Evolutionary conservation across 2,113 vertebrate genomes (phyloP).

Genomic region (Brevimyrus niger): DNA sequence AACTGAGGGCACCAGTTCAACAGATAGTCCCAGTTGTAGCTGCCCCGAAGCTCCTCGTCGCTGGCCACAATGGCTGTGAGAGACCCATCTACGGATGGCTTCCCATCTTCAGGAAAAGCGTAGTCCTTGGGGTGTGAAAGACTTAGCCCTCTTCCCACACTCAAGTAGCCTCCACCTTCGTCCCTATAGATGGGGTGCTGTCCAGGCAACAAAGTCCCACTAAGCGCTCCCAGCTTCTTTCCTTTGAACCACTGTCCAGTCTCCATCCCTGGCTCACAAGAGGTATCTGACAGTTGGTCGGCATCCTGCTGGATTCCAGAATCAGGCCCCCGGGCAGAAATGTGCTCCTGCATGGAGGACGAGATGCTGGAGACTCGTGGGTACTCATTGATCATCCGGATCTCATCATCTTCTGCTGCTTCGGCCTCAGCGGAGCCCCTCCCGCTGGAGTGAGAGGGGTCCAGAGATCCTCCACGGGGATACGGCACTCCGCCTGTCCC

Average conservation of each 20-base stretch:
- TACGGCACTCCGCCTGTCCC: slow-evolving; percentile 62
- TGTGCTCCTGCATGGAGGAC: slow-evolving; percentile 86
- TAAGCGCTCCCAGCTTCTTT: slow-evolving; percentile 75
- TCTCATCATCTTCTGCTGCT: slow-evolving; percentile 92
- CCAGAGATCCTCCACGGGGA: slow-evolving; percentile 82
- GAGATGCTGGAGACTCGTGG: slow-evolving; percentile 86
- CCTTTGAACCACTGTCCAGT: slow-evolving; percentile 87
- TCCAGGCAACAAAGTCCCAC: slow-evolving; percentile 71
- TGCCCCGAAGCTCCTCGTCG: slow-evolving; percentile 91
- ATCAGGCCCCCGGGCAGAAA: slow-evolving; percentile 84
- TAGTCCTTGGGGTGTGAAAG: slow-evolving; percentile 84
- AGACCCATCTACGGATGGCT: slow-evolving; percentile 84
- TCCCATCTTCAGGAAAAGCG: slow-evolving; percentile 87
- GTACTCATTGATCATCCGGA: slow-evolving; percentile 97
- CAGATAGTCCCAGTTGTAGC: slow-evolving; percentile 98
- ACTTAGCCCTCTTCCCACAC: slow-evolving; percentile 74
- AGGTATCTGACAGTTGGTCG: slow-evolving; percentile 90
- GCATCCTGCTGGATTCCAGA: slow-evolving; percentile 96
- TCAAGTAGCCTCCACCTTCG: slow-evolving; percentile 73
- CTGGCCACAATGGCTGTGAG: slow-evolving; percentile 93
- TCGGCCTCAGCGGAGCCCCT: slow-evolving; percentile 84
- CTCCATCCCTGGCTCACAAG: slow-evolving; percentile 84
- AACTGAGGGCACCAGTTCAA: slow-evolving; percentile 98
- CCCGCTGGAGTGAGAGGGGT: slow-evolving; percentile 96
- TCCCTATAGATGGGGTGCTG: slow-evolving; percentile 79